Evolutionary conservation across 2,888 invertebrate genomes (phyloP), one percentile per base, ranked within the genome.

Genomic region (Smittia aterrima): DNA sequence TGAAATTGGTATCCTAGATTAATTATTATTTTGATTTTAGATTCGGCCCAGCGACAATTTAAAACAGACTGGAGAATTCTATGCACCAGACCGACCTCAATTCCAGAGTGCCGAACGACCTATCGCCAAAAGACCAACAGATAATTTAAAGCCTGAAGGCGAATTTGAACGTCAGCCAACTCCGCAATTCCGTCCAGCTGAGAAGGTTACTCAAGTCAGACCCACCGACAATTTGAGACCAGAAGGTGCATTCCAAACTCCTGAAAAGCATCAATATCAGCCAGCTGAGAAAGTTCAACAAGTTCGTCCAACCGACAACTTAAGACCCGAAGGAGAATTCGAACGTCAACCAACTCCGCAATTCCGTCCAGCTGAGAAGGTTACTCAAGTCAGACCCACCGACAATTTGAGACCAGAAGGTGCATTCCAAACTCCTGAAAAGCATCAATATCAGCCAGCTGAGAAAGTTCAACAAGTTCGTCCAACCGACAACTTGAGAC

Each of bases 201-300:
- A 81, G 7, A 47, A 53, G 13, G 53, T 53, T 1, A 85, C 84
- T 47, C 16, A 32, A 20, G 86, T 86, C 75, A 84, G 84, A 41
- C 85, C 85, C 0, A 85, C 86, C 77, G 90, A 91, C 78, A 90
- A 90, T 80, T 79, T 90, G 11, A 79, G 81, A 25, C 85, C 87
- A 0, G 87, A 87, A 79, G 86, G 87, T 0, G 83, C 83, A 16
- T 84, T 85, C 76, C 79, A 81, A 54, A 77, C 80, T 13, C 85
- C 84, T 0, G 79, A 80, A 66, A 81, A 80, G 74, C 66, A 62
- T 11, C 25, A 25, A 18, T 77, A 84, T 79, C 80, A 79, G 1
- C 86, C 86, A 11, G 86, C 85, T 16, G 89, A 89, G 75, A 80
- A 85, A 9, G 83, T 81, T 9, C 80, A 79, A 54, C 83, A 81